Base-by-base conservation (phyloP, 92 coral and sea anemone species). In the Paragorgia papillata region DNA sequence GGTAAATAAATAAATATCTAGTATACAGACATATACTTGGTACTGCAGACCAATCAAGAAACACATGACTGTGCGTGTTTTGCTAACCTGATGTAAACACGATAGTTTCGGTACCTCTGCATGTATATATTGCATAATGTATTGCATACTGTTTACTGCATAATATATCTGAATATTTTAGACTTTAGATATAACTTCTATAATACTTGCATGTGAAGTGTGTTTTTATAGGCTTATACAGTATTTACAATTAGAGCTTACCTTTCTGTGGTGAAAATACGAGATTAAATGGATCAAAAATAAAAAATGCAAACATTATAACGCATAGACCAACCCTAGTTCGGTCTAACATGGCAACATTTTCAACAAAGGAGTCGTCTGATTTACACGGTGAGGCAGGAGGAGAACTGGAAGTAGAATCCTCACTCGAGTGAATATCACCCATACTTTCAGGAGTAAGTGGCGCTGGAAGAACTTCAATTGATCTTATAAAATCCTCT, bases 271-370 rank as follows among this genome's bases (percentile, higher is more conserved):
- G 89, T 46, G 98, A 92, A 44, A 90, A 60, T 20, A 94, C 82
- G 76, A 80, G 86, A 43, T 86, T 88, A 80, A 94, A 65, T 9
- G 98, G 98, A 74, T 89, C 92, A 62, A 94, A 69, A 57, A 94
- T 80, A 43, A 94, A 85, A 69, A 94, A 94, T 13, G 97, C 84
- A 74, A 94, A 91, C 89, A 94, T 74, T 74, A 94, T 88, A 21
- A 96, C 69, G 63, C 95, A 94, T 83, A 94, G 58, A 22, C 92
- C 98, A 44, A 94, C 89, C 13, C 98, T 94, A 10, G 98, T 94
- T 46, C 92, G 82, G 66, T 94, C 98, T 80, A 91, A 74, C 98
- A 94, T 94, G 74, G 51, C 46, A 34, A 55, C 78, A 55, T 71
- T 53, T 34, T 71, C 78, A 18, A 25, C 39, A 18, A 56, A 22